Evolutionary conservation across 2,797 vertebrate genomes (phyloP).

Genomic region (Nyctibius grandis): DNA sequence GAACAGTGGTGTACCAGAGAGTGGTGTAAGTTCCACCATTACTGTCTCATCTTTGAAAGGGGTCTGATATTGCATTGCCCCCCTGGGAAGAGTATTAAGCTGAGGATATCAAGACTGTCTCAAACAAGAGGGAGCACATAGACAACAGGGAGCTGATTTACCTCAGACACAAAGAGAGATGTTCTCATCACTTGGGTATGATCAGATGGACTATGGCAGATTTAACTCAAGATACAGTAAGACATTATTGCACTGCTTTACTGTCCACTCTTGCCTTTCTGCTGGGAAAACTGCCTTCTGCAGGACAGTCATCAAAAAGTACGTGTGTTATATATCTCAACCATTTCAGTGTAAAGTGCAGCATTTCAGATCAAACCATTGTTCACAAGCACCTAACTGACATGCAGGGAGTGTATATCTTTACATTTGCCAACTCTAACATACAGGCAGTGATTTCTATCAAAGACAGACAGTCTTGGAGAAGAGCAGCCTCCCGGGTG

Average conservation of each 20-base stretch:
- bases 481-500: not conserved
- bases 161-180: not conserved
- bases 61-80: not conserved
- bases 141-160: not conserved
- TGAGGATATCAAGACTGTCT: not conserved
- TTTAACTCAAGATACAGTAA: not conserved
- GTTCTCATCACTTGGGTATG: not conserved
- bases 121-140: not conserved
- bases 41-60: accelerated
- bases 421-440: not conserved
- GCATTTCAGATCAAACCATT: not conserved
- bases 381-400: not conserved
- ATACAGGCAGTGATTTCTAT: not conserved
- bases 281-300: not conserved
- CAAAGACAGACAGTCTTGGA: not conserved
- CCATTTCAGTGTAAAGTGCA: not conserved
- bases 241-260: not conserved
- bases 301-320: not conserved
- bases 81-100: not conserved
- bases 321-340: not conserved
- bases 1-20: not conserved
- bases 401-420: not conserved
- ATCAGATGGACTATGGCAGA: not conserved
- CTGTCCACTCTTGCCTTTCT: not conserved
- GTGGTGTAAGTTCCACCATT: not conserved